Base-by-base conservation (phyloP, 2,888 invertebrate species). In the Autographa gamma region DNA sequence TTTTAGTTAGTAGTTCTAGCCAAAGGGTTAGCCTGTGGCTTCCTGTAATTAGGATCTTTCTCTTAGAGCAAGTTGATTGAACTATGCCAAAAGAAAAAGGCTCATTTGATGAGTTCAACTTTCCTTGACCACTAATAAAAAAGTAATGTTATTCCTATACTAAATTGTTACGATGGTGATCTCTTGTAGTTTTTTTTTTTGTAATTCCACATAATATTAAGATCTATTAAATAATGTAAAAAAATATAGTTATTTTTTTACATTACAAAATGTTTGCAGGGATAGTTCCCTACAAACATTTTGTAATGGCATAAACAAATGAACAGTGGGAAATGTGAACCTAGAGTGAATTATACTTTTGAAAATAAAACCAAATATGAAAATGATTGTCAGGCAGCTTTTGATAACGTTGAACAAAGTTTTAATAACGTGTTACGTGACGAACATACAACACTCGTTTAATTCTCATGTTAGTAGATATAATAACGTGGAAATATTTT, bases 1-100 rank as follows among this genome's bases (percentile, higher is more conserved):
- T 48, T 58, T 13, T 52, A 74, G 74, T 52, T 60, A 59, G 67
- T 14, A 52, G 54, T 60, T 66, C 41, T 19, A 56, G 52, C 16
- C 9, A 19, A 58, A 62, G 41, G 58, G 66, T 48, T 60, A 62
- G 43, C 41, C 59, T 14, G 63, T 65, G 5, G 9, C n/a, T 64
- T 58, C 63, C 32, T 19, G 25, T n/a, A 14, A 54, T 56, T 69
- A 43, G 71, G 54, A 11, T 18, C 8, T 54, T 54, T 11, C 54
- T 54, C 18, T 54, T 54, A 54, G 54, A 11, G 18, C 19, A 14
- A 43, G 14, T 14, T 48, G 48, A n/a, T n/a, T 48, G 48, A 48
- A 48, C 43, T 43, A 43, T 14, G 48, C n/a, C 1, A n/a, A 6
- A 8, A n/a, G 48, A 48, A 48, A 48, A 48, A n/a, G 48, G 48